A percentile compares a stretch with the other conserved stretches of the same genome.
Evolutionary conservation across 2,797 vertebrate genomes (phyloP).

Genomic region (Florisuga fusca): DNA sequence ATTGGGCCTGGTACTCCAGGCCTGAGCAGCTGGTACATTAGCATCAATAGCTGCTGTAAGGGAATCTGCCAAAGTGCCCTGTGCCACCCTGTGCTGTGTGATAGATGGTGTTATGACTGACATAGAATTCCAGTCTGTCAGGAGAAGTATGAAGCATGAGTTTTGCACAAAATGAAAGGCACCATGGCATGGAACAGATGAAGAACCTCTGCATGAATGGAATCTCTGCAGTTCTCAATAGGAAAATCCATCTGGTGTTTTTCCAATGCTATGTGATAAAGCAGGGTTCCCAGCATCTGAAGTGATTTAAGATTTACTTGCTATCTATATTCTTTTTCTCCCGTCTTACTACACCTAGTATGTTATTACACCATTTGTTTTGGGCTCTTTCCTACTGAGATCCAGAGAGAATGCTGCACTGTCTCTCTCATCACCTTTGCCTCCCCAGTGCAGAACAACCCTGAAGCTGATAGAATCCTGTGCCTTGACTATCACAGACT

Average conservation of each 20-base stretch:
- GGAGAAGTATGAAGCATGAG: background rate
- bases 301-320: background rate
- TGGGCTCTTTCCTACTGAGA: background rate
- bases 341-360: background rate
- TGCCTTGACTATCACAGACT: background rate
- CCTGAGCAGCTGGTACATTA: accelerated
- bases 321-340: background rate
- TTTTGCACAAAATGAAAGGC: background rate
- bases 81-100: too few relatives aligned
- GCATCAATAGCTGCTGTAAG: background rate
- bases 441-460: accelerated
- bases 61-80: too few relatives aligned
- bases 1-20: too few relatives aligned
- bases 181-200: background rate
- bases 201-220: background rate
- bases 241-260: background rate
- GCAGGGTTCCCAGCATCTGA: background rate
- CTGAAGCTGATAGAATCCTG: background rate
- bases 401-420: background rate
- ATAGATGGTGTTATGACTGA: background rate
- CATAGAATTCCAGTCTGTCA: background rate
- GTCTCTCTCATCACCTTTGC: accelerated
- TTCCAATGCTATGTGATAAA: background rate
- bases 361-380: background rate
- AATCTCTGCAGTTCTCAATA: background rate